phyloP scores from a whole-genome alignment of 2,797 vertebrate genomes.

The Melopsittacus undulatus region DNA sequence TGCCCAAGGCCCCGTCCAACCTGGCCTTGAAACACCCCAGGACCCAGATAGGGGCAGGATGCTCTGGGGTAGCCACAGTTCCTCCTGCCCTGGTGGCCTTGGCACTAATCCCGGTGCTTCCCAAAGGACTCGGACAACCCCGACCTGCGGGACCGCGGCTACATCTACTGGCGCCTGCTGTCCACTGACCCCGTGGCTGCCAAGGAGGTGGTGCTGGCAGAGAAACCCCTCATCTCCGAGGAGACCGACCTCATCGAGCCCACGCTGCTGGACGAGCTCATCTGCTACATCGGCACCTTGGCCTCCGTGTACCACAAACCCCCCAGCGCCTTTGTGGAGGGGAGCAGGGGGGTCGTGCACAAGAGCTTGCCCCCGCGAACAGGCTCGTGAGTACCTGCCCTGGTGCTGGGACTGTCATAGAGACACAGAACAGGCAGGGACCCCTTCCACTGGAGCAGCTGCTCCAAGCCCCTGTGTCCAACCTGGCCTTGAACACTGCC shows the following conservation, averaged over 20 bases:
- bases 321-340: conserved; percentile 85
- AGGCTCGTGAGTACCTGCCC: conserved; percentile 87
- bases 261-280: conserved; percentile 80
- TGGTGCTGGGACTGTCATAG: fast-evolving
- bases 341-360: conserved; percentile 85
- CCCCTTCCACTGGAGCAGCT: too few relatives aligned
- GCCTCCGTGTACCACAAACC: conserved; percentile 85
- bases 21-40: neutral
- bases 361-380: conserved; percentile 89
- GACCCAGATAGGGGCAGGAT: neutral
- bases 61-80: neutral
- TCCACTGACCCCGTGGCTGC: conserved; percentile 83
- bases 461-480: too few relatives aligned
- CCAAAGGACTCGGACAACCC: conserved; percentile 94
- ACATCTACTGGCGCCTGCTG: conserved; percentile 92
- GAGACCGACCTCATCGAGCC: conserved; percentile 84
- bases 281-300: conserved; percentile 82
- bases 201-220: conserved; percentile 83
- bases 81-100: fast-evolving
- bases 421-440: neutral
- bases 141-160: conserved; percentile 93
- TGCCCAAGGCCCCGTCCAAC: neutral
- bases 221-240: conserved; percentile 84
- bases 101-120: neutral
- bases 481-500: too few relatives aligned